phyloP scores from a whole-genome alignment of 2,797 vertebrate species.

The Channa striata region DNA sequence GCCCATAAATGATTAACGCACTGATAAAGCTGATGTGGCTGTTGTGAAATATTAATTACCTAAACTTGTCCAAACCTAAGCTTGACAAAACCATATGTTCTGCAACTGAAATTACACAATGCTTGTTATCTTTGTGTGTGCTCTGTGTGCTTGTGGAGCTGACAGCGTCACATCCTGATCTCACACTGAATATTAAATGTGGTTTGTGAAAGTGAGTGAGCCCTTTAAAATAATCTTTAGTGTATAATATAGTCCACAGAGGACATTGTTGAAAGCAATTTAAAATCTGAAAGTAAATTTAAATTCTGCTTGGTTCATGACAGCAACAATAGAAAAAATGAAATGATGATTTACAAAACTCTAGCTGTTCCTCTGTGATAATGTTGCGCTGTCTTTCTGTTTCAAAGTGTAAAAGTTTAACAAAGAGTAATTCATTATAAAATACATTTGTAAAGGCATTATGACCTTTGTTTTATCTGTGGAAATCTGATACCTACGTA shows the following conservation, averaged over 20 bases:
- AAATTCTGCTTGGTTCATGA: slow-evolving; percentile 1
- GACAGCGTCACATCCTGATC: neutral
- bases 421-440: no score
- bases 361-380: no score
- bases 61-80: neutral
- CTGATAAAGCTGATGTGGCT: slow-evolving; percentile 17
- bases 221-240: neutral
- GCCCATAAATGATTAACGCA: slow-evolving; percentile 40
- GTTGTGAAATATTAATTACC: slow-evolving; percentile 3
- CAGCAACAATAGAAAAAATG: neutral
- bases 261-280: neutral
- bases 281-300: neutral
- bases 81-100: neutral
- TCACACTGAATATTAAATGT: neutral
- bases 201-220: neutral
- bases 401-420: no score
- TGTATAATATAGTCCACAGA: neutral
- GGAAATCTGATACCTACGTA: no score
- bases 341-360: no score
- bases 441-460: no score
- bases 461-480: no score
- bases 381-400: no score
- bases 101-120: neutral
- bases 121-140: neutral
- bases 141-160: neutral